Base-by-base conservation (phyloP, 2,888 invertebrate genomes). In the Epirrhoe alternata region DNA sequence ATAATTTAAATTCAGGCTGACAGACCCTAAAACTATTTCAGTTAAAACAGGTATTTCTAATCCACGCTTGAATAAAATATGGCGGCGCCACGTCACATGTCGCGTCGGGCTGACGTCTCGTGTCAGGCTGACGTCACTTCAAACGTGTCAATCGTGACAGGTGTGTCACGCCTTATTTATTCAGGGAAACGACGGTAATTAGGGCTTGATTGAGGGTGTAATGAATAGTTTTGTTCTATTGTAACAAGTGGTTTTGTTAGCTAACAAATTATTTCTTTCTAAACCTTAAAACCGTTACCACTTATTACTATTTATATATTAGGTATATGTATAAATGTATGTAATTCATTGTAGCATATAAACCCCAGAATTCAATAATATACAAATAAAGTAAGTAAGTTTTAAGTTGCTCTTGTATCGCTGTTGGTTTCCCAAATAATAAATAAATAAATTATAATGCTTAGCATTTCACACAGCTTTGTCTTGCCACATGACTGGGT, bases 151-250 rank as follows among this genome's bases (percentile, higher is more conserved):
- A 56, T 60, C 31, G 56, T 71, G 78, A 69, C 77, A 66, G 74
- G 74, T 76, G 79, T 72, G 79, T 76, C 77, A 74, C 73, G 77
- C 76, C 73, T 83, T 77, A 81, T 75, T 82, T 77, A 82, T 82
- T 82, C 81, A 82, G 75, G 73, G 77, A 73, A 75, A 76, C 74
- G 74, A 71, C 69, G 75, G 76, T 79, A 78, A 79, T 81, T 80
- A 77, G 68, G 56, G 10, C 33, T 75, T 67, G 73, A 74, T 65
- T 77, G n/a, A 14, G 12, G 24, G 53, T 35, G 12, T 10, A 42
- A 12, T 42, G 38, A 12, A 42, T 4, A 10, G 38, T 42, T 42
- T 12, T 42, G 38, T 38, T 38, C 1, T 6, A 3, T 3, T 10
- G 38, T 7, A 38, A 12, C 38, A 10, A 10, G 2, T 38, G 38